These are phyloP conservation scores for Dascillus cervinus DNA, from an alignment of 2,888 invertebrate species.

Conservation along the genomic window DNA sequence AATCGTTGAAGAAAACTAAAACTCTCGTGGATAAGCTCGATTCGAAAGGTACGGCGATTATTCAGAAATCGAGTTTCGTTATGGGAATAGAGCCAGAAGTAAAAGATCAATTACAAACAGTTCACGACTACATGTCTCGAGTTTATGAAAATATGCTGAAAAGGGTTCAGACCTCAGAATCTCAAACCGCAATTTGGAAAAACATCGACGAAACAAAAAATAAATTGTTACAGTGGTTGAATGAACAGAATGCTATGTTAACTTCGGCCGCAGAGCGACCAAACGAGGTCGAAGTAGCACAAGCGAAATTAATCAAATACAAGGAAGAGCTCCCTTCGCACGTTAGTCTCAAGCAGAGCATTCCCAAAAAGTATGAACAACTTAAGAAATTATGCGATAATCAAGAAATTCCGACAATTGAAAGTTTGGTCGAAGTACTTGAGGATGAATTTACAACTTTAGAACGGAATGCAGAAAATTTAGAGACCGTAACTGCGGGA, in stretches of 20 bases:
- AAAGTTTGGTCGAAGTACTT: slow-evolving; percentile 57
- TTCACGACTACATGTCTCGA: slow-evolving; percentile 63
- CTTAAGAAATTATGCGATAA: slow-evolving; percentile 68
- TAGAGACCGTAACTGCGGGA: slow-evolving; percentile 65
- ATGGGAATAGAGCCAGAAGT: slow-evolving; percentile 57
- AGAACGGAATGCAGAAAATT: slow-evolving; percentile 61
- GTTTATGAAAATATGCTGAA: slow-evolving; percentile 64
- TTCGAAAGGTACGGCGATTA: slow-evolving; percentile 62
- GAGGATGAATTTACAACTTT: slow-evolving; percentile 71
- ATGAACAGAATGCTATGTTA: slow-evolving; percentile 70
- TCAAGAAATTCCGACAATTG: slow-evolving; percentile 60
- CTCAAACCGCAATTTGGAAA: slow-evolving; percentile 87
- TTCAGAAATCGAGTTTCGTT: slow-evolving; percentile 61
- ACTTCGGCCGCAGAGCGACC: slow-evolving; percentile 68
- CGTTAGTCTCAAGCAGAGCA: slow-evolving; percentile 65
- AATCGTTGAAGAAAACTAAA: slow-evolving; percentile 68
- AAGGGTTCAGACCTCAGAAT: slow-evolving; percentile 73
- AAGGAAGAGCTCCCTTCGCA: slow-evolving; percentile 78
- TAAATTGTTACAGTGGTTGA: slow-evolving; percentile 76
- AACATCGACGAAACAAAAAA: slow-evolving; percentile 83
- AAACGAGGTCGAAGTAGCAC: slow-evolving; percentile 73
- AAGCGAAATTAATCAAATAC: slow-evolving; percentile 72
- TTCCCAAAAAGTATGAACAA: slow-evolving; percentile 73
- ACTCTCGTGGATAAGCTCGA: slow-evolving; percentile 70
- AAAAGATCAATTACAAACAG: slow-evolving; percentile 52